Evolutionary conservation across 2,888 invertebrate genomes (phyloP), one percentile per base, ranked within the genome.

Genomic region (Entomobrya multifasciata): DNA sequence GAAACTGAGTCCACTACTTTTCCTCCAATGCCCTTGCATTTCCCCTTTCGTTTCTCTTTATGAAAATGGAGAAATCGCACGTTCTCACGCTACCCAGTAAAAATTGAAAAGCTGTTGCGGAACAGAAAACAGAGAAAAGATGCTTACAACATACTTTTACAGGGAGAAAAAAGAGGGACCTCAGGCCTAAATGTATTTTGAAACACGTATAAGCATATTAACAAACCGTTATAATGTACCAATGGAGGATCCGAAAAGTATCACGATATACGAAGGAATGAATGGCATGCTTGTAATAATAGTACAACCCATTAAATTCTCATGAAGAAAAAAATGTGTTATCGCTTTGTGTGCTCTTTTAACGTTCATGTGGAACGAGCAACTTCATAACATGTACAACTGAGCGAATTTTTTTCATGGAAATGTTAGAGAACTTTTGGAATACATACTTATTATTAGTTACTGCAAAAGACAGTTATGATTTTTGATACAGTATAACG

Each of bases 241-340:
- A n/a, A n/a, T n/a, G n/a, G n/a, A n/a, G n/a, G n/a, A n/a, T n/a
- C n/a, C n/a, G n/a, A n/a, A n/a, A n/a, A n/a, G 15, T 25, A 62
- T 62, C 15, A 2, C 17, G 15, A 60, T 60, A 15, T 27, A 60
- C 15, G 15, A 67, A 72, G 30, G 62, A 78, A 60, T 60, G 77
- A 78, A 60, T 78, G 62, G 77, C 44, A 62, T 78, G 55, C 49
- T 78, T 78, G 41, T 60, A 78, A 78, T 78, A 78, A 78, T 60
- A 60, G 60, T 60, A 62, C 62, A 62, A n/a, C 77, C 57, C 60
- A 78, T 78, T 60, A 78, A 78, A 78, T 60, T 78, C 77, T 78
- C 77, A 60, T 62, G 44, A 78, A 41, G 77, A 77, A 41, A 36
- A 52, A n/a, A n/a, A n/a, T n/a, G n/a, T n/a, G n/a, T 30, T 27